These are phyloP conservation scores for Onychorhynchus coronatus DNA, from an alignment of 2,113 vertebrate species.

Conservation along the genomic window DNA sequence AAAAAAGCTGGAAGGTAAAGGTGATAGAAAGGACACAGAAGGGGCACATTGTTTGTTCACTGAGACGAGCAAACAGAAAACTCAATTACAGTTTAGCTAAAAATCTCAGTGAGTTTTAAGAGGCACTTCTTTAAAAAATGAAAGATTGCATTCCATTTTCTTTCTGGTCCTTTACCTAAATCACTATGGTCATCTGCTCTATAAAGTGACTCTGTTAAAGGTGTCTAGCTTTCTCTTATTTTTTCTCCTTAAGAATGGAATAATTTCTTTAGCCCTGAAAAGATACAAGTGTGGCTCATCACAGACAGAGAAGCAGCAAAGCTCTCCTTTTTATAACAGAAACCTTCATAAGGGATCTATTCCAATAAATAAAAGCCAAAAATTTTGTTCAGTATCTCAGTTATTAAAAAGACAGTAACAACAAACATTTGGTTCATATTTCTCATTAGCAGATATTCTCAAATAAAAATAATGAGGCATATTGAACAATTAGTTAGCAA, in stretches of 20 bases:
- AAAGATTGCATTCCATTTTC: not conserved
- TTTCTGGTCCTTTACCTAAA: not conserved
- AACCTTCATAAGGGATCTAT: not conserved
- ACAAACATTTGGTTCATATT: slow-evolving; percentile 53
- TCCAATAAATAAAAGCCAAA: not conserved
- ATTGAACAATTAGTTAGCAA: slow-evolving; percentile 40
- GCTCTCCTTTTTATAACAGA: not conserved
- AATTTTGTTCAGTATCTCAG: not conserved
- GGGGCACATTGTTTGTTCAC: not conserved
- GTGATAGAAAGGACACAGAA: not conserved
- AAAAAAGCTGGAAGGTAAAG: not conserved
- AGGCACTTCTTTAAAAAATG: not conserved
- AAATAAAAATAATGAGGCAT: slow-evolving; percentile 40
- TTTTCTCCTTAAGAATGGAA: not conserved
- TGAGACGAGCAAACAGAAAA: not conserved
- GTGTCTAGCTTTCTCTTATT: not conserved
- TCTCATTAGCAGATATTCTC: slow-evolving; percentile 41
- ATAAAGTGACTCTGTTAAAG: not conserved
- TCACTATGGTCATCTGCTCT: not conserved
- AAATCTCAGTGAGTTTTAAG: not conserved
- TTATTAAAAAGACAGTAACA: not conserved
- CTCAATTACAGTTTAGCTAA: not conserved
- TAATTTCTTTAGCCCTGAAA: not conserved
- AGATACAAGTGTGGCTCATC: not conserved
- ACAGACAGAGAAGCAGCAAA: not conserved